Evolutionary conservation across 2,797 vertebrate genomes (phyloP), one percentile per base, ranked within the genome.

Genomic region (Eremophila alpestris): DNA sequence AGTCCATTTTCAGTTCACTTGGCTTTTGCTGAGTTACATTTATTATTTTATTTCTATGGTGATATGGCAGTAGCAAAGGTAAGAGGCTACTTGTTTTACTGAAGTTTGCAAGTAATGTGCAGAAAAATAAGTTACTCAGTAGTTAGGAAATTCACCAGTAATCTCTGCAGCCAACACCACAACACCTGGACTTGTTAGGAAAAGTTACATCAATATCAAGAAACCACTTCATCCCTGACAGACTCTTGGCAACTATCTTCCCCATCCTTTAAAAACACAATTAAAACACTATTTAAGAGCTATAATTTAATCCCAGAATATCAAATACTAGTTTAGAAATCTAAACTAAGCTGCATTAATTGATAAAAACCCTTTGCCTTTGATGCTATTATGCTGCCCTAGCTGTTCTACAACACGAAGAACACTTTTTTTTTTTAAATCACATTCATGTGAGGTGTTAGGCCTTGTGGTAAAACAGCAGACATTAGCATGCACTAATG

Each of bases 81-180:
- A 63, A 71, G 30, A 89, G n/a, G 12, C 27, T 9, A 4, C 19
- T 80, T 0, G 0, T 30, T 52, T 19, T 8, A 40, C 20, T 41
- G 16, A 77, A 38, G 40, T 48, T 89, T 79, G 32, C 21, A 83
- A 82, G 49, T 11, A 41, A 69, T 0, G 2, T 52, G 21, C 46
- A 89, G n/a, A 73, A 80, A 41, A 34, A 70, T 2, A 59, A 68
- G 45, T 68, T 30, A 22, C 8, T 64, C 32, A 48, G 7, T 64
- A 60, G 10, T 45, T 30, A 26, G 11, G 43, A 48, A 83, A 68
- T 65, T 58, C 29, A 79, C 30, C 48, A 65, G 8, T 62, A 52
- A 16, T 58, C 23, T 9, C 13, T 40, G 55, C 36, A 92, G 52
- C 29, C 56, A 69, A 40, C 24, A 58, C 27, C 26, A 34, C n/a